Evolutionary conservation across 2,113 vertebrate species (phyloP).

Genomic region (Psephotus haematonotus): DNA sequence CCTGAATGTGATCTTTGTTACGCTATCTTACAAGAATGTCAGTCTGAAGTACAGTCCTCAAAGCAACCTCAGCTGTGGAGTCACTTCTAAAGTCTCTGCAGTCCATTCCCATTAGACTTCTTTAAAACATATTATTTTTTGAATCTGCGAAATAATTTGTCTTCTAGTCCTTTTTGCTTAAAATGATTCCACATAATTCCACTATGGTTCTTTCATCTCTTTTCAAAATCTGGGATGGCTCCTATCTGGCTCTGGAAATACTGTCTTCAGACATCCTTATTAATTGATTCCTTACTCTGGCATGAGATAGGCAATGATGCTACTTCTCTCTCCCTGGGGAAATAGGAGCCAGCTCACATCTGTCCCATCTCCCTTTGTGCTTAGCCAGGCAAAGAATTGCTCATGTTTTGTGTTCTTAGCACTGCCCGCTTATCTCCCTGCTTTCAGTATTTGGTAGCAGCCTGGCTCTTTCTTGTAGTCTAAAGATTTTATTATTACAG

Average conservation of each 20-base stretch:
- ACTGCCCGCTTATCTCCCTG: neutral
- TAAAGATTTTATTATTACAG: neutral
- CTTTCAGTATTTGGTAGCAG: neutral
- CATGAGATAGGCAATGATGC: neutral
- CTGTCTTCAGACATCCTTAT: constrained; percentile 36
- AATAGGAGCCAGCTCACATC: neutral
- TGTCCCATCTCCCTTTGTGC: constrained; percentile 43
- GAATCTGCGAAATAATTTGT: constrained; percentile 39
- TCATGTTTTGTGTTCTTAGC: neutral
- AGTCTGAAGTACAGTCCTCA: constrained; percentile 6
- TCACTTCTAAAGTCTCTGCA: neutral
- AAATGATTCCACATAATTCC: constrained; percentile 23
- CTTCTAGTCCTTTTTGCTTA: constrained; percentile 5
- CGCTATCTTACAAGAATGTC: constrained; percentile 5
- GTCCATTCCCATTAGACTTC: neutral
- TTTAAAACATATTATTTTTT: neutral
- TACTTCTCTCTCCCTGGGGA: constrained; percentile 31
- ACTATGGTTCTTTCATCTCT: neutral
- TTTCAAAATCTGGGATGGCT: constrained; percentile 35
- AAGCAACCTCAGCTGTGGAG: neutral
- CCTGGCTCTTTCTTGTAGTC: neutral
- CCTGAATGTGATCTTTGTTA: constrained; percentile 55
- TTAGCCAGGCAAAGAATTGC: constrained; percentile 31
- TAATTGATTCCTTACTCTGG: constrained; percentile 61
- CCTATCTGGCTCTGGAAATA: constrained; percentile 40